Percentiles rank a stretch among this genome's conserved stretches.
Conservation (phyloP, 2,888 invertebrate genomes). For the Carpatolechia fugitivella region DNA sequence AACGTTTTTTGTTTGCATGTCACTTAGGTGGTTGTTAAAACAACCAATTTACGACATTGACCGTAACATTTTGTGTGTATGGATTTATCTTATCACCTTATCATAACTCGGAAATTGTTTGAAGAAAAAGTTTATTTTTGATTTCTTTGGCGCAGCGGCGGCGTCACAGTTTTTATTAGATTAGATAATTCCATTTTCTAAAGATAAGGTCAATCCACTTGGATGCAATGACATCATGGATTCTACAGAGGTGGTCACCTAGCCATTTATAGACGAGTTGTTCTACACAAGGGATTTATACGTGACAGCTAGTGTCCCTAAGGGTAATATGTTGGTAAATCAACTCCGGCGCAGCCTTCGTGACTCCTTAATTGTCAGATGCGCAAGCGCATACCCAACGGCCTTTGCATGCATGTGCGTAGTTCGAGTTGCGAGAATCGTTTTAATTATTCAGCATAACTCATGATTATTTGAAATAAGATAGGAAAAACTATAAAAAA, state of each 20-base stretch:
- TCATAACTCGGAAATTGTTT: slow-evolving; percentile 50
- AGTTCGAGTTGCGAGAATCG: slow-evolving; percentile 22
- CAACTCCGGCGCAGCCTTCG: slow-evolving; percentile 40
- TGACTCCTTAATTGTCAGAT: slow-evolving; percentile 37
- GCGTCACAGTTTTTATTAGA: slow-evolving; percentile 36
- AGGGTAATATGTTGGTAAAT: slow-evolving; percentile 34
- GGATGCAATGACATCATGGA: slow-evolving; percentile 12
- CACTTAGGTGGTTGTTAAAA: not conserved
- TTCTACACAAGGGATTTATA: slow-evolving; percentile 25
- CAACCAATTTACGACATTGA: slow-evolving; percentile 9
- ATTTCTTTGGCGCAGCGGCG: slow-evolving; percentile 38
- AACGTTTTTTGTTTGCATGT: not conserved
- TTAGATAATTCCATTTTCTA: slow-evolving; percentile 34
- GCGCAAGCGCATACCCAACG: slow-evolving; percentile 31
- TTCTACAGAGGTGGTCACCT: not conserved
- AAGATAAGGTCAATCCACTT: slow-evolving; percentile 10
- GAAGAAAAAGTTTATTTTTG: slow-evolving; percentile 49
- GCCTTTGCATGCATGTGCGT: slow-evolving; percentile 43
- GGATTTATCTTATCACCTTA: slow-evolving; percentile 44
- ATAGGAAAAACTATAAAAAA: slow-evolving; percentile 1
- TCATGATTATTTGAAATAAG: slow-evolving; percentile 27
- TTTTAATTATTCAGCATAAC: slow-evolving; percentile 34
- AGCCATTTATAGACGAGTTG: not conserved
- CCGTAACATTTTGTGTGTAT: not conserved
- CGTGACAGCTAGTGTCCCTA: slow-evolving; percentile 31